Evolutionary conservation across 2,888 invertebrate genomes (phyloP).

Genomic region (Rhingia campestris): DNA sequence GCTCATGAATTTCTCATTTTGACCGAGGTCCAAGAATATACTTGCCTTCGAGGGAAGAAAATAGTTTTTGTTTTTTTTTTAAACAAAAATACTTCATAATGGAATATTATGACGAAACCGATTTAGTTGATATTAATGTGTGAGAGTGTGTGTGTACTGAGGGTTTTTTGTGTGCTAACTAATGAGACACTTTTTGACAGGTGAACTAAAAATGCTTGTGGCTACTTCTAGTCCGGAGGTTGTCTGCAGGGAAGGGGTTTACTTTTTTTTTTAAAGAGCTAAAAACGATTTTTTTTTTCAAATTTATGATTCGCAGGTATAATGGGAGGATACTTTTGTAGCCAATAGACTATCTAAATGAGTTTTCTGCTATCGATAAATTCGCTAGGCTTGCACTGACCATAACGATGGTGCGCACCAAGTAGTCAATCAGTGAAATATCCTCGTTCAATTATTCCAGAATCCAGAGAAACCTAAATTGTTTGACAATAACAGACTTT

Average conservation of each 20-base stretch:
- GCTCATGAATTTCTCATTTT: conserved; percentile 66
- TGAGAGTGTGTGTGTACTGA: conserved; percentile 5
- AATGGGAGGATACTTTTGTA: conserved; percentile 24
- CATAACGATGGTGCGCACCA: conserved; percentile 45
- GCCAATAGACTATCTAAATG: conserved; percentile 47
- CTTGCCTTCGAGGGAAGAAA: conserved; percentile 63
- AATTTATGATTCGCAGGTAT: conserved; percentile 29
- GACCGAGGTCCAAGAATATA: conserved; percentile 71
- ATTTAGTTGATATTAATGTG: conserved; percentile 19
- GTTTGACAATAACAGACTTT: conserved; percentile 39
- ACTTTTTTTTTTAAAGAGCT: conserved; percentile 20
- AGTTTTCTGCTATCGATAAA: conserved; percentile 7
- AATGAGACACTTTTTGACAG: conserved; percentile 7
- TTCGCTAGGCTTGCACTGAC: conserved; percentile 59
- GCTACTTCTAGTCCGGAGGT: conserved; percentile 9
- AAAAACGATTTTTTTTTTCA: not conserved
- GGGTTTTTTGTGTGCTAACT: conserved; percentile 47
- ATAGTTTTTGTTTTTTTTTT: not conserved
- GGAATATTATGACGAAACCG: conserved; percentile 49
- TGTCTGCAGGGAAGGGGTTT: not conserved
- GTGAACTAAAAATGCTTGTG: not conserved
- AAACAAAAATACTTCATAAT: conserved; percentile 45
- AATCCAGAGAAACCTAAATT: conserved; percentile 60
- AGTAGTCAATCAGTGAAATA: conserved; percentile 68
- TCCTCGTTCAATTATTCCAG: conserved; percentile 52